Evolutionary conservation across 2,113 vertebrate genomes (phyloP).

Genomic region (Bambusicola thoracicus): DNA sequence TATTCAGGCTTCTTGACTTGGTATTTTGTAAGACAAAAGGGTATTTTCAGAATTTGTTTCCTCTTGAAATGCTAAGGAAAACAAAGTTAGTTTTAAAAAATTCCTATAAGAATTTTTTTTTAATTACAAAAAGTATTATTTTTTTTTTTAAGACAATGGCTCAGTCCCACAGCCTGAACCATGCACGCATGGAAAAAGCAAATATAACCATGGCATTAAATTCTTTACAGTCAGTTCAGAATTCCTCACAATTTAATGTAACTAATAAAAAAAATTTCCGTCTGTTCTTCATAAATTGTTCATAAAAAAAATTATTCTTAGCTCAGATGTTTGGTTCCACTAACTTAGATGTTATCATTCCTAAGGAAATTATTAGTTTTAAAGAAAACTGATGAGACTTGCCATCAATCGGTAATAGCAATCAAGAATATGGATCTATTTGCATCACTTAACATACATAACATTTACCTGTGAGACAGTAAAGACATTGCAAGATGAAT

Average conservation of each 20-base stretch:
- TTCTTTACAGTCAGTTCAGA: not conserved
- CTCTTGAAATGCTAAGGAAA: constrained; percentile 1
- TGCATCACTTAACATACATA: not conserved
- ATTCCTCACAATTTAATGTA: not conserved
- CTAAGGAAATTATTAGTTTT: not conserved
- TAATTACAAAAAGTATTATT: not conserved
- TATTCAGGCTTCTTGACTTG: not conserved
- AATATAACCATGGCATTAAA: not conserved
- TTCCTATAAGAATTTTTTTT: not conserved
- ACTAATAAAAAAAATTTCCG: not conserved
- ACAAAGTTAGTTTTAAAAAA: not conserved
- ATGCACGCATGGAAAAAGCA: not conserved
- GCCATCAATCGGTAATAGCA: not conserved
- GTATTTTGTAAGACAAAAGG: not conserved
- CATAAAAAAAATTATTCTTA: not conserved
- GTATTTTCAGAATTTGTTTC: not conserved
- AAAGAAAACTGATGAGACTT: not conserved
- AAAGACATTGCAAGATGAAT: no score
- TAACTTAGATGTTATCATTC: not conserved
- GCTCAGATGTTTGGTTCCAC: not conserved
- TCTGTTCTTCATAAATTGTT: not conserved
- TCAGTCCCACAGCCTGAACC: not conserved
- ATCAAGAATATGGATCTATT: not conserved
- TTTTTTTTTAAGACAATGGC: not conserved
- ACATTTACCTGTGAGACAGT: not conserved